Percentiles rank a stretch among this genome's conserved stretches.
Evolutionary conservation across 1,140 invertebrate species (phyloP).

Genomic region (Heliothis subflexa): DNA sequence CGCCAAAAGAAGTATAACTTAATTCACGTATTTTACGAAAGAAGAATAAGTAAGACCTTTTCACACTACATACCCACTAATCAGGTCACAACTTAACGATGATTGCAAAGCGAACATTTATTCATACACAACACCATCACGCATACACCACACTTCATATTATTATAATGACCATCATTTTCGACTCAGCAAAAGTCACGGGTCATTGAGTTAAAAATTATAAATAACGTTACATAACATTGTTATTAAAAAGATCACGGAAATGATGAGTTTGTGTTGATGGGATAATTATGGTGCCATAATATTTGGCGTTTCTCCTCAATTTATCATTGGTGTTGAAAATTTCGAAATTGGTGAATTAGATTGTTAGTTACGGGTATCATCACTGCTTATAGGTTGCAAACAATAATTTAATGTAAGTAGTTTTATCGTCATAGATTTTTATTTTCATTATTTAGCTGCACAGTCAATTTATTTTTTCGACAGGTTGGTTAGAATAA

Average conservation of each 20-base stretch:
- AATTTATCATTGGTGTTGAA: conserved; percentile 16
- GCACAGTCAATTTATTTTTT: too few species aligned
- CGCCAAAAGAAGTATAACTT: too few species aligned
- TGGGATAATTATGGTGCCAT: conserved; percentile 30
- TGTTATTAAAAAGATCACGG: conserved; percentile 12
- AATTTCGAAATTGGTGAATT: neutral
- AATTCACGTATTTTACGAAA: too few species aligned
- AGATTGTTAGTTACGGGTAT: too few species aligned
- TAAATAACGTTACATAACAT: conserved; percentile 5
- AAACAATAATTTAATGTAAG: too few species aligned
- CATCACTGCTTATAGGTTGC: too few species aligned
- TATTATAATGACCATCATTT: conserved; percentile 12
- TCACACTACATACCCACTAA: too few species aligned
- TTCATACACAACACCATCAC: neutral
- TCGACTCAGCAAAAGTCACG: conserved; percentile 14
- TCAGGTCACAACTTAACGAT: neutral
- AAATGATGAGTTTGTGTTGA: conserved; percentile 4
- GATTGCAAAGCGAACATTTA: neutral
- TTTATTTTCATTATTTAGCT: too few species aligned
- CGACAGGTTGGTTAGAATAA: too few species aligned
- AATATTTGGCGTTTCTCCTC: conserved; percentile 13
- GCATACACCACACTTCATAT: neutral
- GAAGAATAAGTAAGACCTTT: too few species aligned
- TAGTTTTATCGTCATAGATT: too few species aligned
- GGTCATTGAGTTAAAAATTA: conserved; percentile 3